Conservation (phyloP, 2,113 vertebrate genomes). For the Natator depressus region DNA sequence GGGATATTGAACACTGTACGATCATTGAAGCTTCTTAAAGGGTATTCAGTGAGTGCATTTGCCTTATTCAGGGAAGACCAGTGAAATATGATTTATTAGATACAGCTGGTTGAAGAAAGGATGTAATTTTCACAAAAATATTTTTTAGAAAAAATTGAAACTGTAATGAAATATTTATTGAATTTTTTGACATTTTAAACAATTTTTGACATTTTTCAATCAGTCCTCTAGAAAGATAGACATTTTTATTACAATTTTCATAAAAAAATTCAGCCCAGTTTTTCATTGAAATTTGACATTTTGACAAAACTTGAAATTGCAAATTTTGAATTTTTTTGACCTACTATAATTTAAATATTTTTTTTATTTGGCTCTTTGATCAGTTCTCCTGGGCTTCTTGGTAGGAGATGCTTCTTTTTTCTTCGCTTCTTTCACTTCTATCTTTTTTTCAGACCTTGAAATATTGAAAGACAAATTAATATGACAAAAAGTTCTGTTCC, state of each 20-base stretch:
- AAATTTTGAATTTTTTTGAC: not conserved
- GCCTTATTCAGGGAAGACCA: not conserved
- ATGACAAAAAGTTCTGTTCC: not conserved
- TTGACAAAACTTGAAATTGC: not conserved
- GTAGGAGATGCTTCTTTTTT: not conserved
- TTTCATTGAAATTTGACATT: not conserved
- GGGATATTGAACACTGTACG: not conserved
- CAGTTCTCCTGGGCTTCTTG: fast-evolving
- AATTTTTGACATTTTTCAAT: not conserved
- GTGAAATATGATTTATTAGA: not conserved
- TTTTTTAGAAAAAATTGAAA: not conserved
- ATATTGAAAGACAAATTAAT: not conserved
- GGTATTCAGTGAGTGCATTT: not conserved
- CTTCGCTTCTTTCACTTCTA: not conserved
- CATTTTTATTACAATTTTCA: not conserved
- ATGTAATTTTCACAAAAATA: not conserved
- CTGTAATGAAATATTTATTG: not conserved
- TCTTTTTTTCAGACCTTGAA: not conserved
- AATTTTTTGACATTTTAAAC: not conserved
- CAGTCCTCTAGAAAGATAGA: not conserved
- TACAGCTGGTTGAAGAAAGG: not conserved
- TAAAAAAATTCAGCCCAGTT: fast-evolving
- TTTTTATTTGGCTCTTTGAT: not conserved
- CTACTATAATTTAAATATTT: not conserved
- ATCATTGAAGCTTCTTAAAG: not conserved